These are phyloP conservation scores for Zaprionus inermis DNA, from an alignment of 1,140 invertebrate genomes.

Conservation along the genomic window DNA sequence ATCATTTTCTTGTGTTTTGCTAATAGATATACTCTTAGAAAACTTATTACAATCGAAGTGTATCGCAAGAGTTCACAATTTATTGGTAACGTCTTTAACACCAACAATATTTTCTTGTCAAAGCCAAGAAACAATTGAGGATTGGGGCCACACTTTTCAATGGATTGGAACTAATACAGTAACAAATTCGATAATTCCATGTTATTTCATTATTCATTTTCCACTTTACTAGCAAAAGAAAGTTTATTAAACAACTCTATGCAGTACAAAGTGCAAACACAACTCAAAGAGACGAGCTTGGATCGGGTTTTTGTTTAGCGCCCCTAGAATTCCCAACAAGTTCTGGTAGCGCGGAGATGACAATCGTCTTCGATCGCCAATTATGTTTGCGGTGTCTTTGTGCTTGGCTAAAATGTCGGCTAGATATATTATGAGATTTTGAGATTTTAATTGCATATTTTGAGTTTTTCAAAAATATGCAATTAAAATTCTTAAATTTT, in stretches of 20 bases:
- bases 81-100: conserved; percentile 60
- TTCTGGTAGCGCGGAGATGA: too few species aligned
- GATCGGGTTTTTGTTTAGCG: too few species aligned
- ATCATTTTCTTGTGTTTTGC: too few species aligned
- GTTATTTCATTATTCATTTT: neutral
- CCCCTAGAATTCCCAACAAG: too few species aligned
- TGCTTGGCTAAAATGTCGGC: too few species aligned
- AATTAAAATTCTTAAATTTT: neutral
- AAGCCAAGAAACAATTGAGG: conserved; percentile 36
- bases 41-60: neutral
- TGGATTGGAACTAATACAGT: neutral
- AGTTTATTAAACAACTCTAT: neutral
- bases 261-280: too few species aligned
- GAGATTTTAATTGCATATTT: too few species aligned
- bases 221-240: neutral
- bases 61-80: conserved; percentile 57
- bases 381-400: too few species aligned
- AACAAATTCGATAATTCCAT: too few species aligned
- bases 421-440: too few species aligned
- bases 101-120: conserved; percentile 63
- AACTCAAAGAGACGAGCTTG: too few species aligned
- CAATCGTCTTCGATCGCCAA: too few species aligned
- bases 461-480: neutral
- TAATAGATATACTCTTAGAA: neutral
- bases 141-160: conserved; percentile 20